Evolutionary conservation across 2,888 invertebrate genomes (phyloP), one percentile per base, ranked within the genome.

Genomic region (Apotomis turbidana): DNA sequence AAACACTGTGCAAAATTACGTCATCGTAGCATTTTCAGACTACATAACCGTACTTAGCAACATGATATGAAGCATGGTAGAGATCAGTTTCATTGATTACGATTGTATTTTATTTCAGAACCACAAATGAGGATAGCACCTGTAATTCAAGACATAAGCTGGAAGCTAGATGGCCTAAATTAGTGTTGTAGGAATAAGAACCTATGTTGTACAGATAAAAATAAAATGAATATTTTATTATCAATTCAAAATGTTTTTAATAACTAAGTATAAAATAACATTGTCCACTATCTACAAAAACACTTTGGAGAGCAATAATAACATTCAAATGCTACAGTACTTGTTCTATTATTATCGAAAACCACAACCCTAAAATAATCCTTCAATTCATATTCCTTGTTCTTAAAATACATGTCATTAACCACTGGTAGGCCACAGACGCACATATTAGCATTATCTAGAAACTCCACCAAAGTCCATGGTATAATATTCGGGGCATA

Each of bases 361-460:
- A 90, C 84, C 78, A 90, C 85, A 76, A 87, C 81, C 86, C 88
- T 79, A 83, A 89, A 86, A 86, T 87, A 85, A 74, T 88, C 81
- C 82, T 88, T 86, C 78, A 90, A 80, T 77, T 88, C 80, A 90
- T 84, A 87, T 80, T 87, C 80, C 79, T 87, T 83, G 75, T 84
- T 79, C n/a, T 87, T 64, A 76, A 80, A 86, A 75, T 81, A 83
- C 44, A 74, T 78, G 44, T 86, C 81, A 78, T 85, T 88, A 5
- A 91, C 79, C 12, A 90, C 94, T 15, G 94, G 90, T 58, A 81
- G 83, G 0, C 95, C 95, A 84, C 96, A 96, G 0, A 94, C 81
- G 83, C 96, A 96, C 84, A 94, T 95, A 76, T 94, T 93, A 0
- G 95, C 95, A 79, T 93, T 83, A 78, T 96, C 95, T 76, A 96